Percentiles rank a stretch among this genome's conserved stretches.
Conservation (phyloP, 2,888 invertebrate species). For the Chalcosyrphus nemorum region DNA sequence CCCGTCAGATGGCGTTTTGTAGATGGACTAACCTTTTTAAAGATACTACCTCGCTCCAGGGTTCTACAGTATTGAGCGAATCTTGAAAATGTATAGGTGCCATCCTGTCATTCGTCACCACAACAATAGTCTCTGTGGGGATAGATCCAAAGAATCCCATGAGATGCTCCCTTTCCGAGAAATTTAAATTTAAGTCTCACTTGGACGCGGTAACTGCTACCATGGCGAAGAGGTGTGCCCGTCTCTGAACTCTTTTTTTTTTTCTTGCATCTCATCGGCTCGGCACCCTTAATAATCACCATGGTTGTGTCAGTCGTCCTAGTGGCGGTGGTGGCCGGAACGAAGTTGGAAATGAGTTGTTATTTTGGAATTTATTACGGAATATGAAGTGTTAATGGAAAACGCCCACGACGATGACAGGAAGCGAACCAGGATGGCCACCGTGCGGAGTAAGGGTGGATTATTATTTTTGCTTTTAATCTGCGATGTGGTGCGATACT, state of each 20-base stretch:
- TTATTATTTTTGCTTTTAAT: slow-evolving; percentile 61
- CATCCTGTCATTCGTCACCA: not conserved
- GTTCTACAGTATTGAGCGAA: slow-evolving; percentile 19
- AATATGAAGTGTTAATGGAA: slow-evolving; percentile 72
- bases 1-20: slow-evolving; percentile 46
- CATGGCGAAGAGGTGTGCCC: not conserved
- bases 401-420: slow-evolving; percentile 48
- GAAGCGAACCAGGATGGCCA: slow-evolving; percentile 11
- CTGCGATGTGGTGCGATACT: slow-evolving; percentile 29
- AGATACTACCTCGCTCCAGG: slow-evolving; percentile 3
- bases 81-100: not conserved
- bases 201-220: not conserved
- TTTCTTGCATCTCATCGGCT: too few relatives aligned
- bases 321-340: slow-evolving; percentile 25
- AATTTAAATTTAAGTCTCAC: slow-evolving; percentile 21
- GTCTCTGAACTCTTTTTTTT: slow-evolving; percentile 1
- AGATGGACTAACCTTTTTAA: not conserved
- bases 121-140: slow-evolving; percentile 8
- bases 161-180: not conserved
- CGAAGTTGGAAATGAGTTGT: slow-evolving; percentile 69
- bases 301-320: slow-evolving; percentile 4
- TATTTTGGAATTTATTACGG: slow-evolving; percentile 66
- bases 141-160: not conserved
- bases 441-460: not conserved
- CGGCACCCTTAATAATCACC: not conserved